Conservation (phyloP, 2,797 vertebrate genomes). For the Cirrhinus molitorella region DNA sequence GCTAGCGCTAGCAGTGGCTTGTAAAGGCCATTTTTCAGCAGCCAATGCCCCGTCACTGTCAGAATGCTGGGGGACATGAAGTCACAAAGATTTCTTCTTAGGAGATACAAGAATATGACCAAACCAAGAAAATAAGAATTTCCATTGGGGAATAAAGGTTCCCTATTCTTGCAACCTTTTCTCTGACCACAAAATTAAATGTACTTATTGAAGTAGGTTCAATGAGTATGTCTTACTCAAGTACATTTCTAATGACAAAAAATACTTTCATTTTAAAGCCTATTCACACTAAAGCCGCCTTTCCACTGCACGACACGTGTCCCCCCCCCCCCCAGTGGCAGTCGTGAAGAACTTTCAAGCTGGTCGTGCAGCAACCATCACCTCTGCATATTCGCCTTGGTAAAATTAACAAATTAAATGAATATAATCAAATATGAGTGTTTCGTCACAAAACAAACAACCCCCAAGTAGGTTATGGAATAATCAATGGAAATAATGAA, state of each 20-base stretch:
- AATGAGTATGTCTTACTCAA: neutral
- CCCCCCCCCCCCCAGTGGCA: too few relatives aligned
- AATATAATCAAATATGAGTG: too few relatives aligned
- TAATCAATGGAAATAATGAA: too few relatives aligned
- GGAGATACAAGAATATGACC: neutral
- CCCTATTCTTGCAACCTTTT: neutral
- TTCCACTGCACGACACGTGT: too few relatives aligned
- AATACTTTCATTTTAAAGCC: neutral
- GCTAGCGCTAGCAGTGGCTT: conserved; percentile 61
- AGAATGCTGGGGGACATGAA: conserved; percentile 76
- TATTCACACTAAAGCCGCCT: too few relatives aligned
- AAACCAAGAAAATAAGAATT: neutral
- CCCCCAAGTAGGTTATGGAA: too few relatives aligned
- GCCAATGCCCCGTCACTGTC: conserved; percentile 71
- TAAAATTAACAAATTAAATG: too few relatives aligned
- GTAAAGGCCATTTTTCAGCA: conserved; percentile 64
- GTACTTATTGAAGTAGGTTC: neutral
- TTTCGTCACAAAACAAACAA: too few relatives aligned
- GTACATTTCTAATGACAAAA: neutral
- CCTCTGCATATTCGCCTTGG: too few relatives aligned
- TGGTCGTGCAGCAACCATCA: too few relatives aligned
- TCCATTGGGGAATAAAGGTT: conserved; percentile 9
- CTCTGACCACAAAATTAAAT: neutral
- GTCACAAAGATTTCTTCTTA: conserved; percentile 59
- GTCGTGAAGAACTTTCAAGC: too few relatives aligned